These are phyloP conservation scores for Nettapus auritus DNA, from an alignment of 2,113 vertebrate species.

Conservation along the genomic window DNA sequence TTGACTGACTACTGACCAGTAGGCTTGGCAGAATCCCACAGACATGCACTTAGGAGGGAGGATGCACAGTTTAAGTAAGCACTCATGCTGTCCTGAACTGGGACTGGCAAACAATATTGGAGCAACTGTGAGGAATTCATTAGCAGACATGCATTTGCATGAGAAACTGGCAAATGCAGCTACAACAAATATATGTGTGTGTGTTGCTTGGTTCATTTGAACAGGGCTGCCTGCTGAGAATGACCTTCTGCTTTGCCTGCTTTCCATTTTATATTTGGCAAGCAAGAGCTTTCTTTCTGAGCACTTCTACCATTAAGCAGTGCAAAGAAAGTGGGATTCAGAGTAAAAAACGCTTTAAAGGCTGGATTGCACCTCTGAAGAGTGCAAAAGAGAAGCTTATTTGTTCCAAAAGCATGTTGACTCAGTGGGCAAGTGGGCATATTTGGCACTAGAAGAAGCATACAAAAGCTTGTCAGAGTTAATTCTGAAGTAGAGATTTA, in stretches of 20 bases:
- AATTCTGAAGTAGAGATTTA: not conserved
- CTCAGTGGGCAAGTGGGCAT: not conserved
- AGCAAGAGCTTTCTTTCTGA: not conserved
- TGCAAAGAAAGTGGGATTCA: not conserved
- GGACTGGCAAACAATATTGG: not conserved
- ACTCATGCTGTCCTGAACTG: not conserved
- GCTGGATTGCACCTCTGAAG: not conserved
- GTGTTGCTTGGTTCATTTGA: not conserved
- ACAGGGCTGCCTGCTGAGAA: not conserved
- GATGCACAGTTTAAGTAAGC: not conserved
- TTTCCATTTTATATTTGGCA: not conserved
- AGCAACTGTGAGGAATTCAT: not conserved
- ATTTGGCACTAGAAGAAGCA: not conserved
- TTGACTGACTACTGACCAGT: not conserved
- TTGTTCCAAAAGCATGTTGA: not conserved
- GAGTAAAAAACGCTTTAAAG: not conserved
- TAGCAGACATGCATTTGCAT: not conserved
- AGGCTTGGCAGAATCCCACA: not conserved
- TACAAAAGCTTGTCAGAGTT: not conserved
- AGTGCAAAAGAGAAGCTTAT: not conserved
- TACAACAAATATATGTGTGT: not conserved
- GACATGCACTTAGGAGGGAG: not conserved
- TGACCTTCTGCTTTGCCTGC: not conserved
- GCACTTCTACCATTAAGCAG: not conserved
- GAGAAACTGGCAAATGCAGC: not conserved